Evolutionary conservation across 2,888 invertebrate genomes (phyloP).

Genomic region (Ctena decussata): DNA sequence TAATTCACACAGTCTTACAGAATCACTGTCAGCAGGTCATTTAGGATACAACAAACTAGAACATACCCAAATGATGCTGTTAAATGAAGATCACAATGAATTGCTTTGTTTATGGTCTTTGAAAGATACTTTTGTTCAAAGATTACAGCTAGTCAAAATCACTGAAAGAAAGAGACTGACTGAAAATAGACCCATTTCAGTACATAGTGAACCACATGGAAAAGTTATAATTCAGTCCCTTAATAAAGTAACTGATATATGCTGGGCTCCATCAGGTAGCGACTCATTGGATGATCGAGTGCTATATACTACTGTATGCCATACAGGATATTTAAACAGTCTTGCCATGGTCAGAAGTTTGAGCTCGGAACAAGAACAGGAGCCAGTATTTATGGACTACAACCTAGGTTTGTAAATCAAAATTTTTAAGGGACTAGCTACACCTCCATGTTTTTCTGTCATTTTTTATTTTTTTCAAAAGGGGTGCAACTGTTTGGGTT

Average conservation of each 20-base stretch:
- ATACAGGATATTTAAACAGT: constrained; percentile 75
- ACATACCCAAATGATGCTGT: constrained; percentile 74
- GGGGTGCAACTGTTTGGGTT: too few species aligned
- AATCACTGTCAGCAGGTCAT: background rate
- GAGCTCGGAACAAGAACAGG: constrained; percentile 2
- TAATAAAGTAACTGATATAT: constrained; percentile 79
- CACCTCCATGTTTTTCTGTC: too few species aligned
- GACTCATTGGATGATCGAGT: constrained; percentile 59
- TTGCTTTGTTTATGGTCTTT: constrained; percentile 79
- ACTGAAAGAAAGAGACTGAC: constrained; percentile 29
- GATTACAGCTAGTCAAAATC: constrained; percentile 76
- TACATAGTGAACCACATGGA: constrained; percentile 57
- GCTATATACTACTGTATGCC: constrained; percentile 80
- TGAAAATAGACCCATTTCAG: constrained; percentile 41
- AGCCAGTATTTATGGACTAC: constrained; percentile 47
- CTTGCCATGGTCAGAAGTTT: constrained; percentile 56
- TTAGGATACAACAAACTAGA: constrained; percentile 65
- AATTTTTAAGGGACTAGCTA: background rate
- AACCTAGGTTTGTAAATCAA: constrained; percentile 41
- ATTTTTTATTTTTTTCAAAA: too few species aligned
- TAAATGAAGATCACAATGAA: constrained; percentile 63
- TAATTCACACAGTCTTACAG: constrained; percentile 42
- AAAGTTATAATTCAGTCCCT: constrained; percentile 63
- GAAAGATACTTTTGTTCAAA: constrained; percentile 72
- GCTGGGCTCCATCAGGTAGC: constrained; percentile 73